Conservation (phyloP, 1,140 invertebrate genomes). For the Pogonomyrmex californicus region DNA sequence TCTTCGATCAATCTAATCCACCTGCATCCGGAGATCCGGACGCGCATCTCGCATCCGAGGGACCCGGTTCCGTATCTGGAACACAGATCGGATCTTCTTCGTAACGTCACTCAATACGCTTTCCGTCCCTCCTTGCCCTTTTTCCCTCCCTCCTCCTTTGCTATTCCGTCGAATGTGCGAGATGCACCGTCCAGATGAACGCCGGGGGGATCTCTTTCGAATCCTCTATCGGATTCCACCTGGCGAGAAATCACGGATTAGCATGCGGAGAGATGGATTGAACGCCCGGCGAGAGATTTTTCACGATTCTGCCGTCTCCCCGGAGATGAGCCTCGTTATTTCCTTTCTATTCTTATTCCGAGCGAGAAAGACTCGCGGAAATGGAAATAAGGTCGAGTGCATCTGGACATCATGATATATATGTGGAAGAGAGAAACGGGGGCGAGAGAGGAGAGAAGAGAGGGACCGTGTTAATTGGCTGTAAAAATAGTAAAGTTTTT, state of each 20-base stretch:
- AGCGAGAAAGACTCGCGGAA: neutral
- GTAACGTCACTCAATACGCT: neutral
- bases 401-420: neutral
- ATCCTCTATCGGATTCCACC: constrained; percentile 7
- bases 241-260: constrained; percentile 35
- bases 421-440: too few relatives aligned
- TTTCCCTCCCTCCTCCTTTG: neutral
- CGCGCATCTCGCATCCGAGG: neutral
- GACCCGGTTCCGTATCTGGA: neutral
- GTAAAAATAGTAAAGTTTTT: too few relatives aligned
- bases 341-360: too few relatives aligned
- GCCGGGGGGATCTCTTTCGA: neutral
- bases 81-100: neutral
- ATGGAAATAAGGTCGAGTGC: neutral
- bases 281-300: neutral
- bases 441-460: too few relatives aligned
- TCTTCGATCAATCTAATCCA: neutral
- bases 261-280: constrained; percentile 2
- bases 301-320: neutral
- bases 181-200: neutral
- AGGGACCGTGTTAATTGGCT: too few relatives aligned
- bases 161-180: neutral
- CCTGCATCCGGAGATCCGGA: neutral
- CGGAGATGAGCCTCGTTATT: neutral
- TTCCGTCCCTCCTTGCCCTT: neutral